These are phyloP conservation scores for Brienomyrus brachyistius DNA, from an alignment of 2,113 vertebrate genomes.

Conservation along the genomic window DNA sequence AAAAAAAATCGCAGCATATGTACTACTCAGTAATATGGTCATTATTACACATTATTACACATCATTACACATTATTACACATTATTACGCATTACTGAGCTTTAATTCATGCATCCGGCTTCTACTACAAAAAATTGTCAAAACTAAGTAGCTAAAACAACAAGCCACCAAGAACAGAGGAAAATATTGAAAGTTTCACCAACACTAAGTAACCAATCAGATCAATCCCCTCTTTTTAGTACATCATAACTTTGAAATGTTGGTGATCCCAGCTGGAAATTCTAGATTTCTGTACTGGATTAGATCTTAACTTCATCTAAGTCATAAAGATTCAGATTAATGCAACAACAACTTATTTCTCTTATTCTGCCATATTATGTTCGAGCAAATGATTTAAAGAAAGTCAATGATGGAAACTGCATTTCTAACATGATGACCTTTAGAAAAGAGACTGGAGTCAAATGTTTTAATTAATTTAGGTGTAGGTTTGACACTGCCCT, in stretches of 20 bases:
- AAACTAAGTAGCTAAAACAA: neutral
- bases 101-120: neutral
- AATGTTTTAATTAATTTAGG: neutral
- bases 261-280: neutral
- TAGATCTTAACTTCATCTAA: neutral
- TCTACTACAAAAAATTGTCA: neutral
- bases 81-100: neutral
- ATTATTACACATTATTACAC: no score
- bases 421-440: neutral
- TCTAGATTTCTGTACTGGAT: neutral
- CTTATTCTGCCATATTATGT: neutral
- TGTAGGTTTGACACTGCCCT: neutral
- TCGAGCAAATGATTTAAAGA: neutral
- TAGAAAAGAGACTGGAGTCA: neutral
- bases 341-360: neutral
- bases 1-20: neutral
- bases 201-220: neutral
- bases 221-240: neutral
- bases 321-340: neutral
- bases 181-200: neutral
- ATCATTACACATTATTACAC: neutral
- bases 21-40: neutral
- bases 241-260: neutral
- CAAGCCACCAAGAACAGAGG: neutral
- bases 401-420: neutral